Percentiles rank a stretch among this genome's conserved stretches.
Conservation (phyloP, 64 coral and sea anemone species). For the Montipora capricornis region DNA sequence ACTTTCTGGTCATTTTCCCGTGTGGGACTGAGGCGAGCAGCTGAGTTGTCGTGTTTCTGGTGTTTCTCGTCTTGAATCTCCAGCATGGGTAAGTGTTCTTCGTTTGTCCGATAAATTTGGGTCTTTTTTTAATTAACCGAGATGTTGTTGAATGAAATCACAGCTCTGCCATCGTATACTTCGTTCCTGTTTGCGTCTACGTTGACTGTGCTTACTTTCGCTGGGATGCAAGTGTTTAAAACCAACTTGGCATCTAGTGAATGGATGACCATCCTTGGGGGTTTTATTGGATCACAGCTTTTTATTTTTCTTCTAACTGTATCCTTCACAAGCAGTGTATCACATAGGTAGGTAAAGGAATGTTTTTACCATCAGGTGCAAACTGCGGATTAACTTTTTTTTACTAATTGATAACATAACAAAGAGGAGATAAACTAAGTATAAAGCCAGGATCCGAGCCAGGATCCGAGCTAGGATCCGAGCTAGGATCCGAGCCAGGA, state of each 20-base stretch:
- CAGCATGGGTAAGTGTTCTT: conserved; percentile 83
- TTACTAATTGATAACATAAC: too few species aligned
- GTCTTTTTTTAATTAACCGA: not conserved
- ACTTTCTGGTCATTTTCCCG: conserved; percentile 18
- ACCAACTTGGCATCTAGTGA: conserved; percentile 84
- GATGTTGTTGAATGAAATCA: conserved; percentile 19
- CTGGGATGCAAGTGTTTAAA: conserved; percentile 99
- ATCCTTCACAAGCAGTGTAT: conserved; percentile 64
- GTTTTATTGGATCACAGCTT: conserved; percentile 94
- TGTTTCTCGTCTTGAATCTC: too few species aligned
- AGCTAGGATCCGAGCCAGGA: too few species aligned
- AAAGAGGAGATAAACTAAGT: too few species aligned
- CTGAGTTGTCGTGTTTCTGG: conserved; percentile 72
- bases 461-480: too few species aligned
- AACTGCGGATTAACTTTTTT: too few species aligned
- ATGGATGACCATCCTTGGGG: conserved; percentile 98
- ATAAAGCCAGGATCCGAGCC: too few species aligned
- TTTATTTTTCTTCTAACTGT: conserved; percentile 97
- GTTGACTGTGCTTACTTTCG: conserved; percentile 90
- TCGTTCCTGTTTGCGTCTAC: conserved; percentile 92
- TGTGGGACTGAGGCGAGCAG: conserved; percentile 74
- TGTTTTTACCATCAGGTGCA: not conserved
- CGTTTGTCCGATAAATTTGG: not conserved
- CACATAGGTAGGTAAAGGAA: not conserved
- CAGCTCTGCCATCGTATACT: conserved; percentile 89